Evolutionary conservation across 1,140 invertebrate species (phyloP), one percentile per base, ranked within the genome.

Genomic region (Oscheius sp.): DNA sequence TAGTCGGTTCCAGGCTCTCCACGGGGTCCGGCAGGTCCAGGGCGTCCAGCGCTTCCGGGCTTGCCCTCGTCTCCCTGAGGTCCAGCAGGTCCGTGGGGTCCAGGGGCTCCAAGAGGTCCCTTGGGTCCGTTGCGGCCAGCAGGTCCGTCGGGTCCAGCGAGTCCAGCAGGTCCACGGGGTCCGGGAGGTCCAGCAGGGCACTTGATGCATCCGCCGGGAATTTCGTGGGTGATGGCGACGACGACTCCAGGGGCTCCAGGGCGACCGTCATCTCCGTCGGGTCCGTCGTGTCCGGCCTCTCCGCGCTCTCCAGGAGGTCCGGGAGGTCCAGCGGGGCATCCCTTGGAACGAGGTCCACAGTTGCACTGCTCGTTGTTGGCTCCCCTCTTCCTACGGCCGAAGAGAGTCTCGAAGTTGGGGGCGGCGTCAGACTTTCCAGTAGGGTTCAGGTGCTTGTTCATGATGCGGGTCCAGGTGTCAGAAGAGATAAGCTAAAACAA

Each of bases 1-100:
- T 58, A 69, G 31, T 59, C 64, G 29, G 72, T 63, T 68, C 73
- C 75, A 34, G 55, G 71, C 29, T 55, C 36, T 35, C 75, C 75
- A 38, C 65, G 72, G 20, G 63, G 31, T 68, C 75, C 75, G 65
- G 58, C 23, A 7, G 49, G 31, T 59, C 75, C 75, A 58, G 59
- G 46, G 7, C 34, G 34, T 61, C 73, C 75, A 61, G 64, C 58
- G 34, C 42, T 38, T 61, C 73, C 73, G 28, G 42, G 58, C 26
- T 32, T 35, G 62, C 73, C 73, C 15, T 29, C 58, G 20, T 34
- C 26, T 68, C 73, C 73, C 31, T 18, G 65, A 13, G 23, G 35
- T 75, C 73, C 73, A 3, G 36, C 20, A 36, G 34, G 26, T 62
- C 75, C 75, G n/a, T n/a, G 18, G 26, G 52, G 65, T 52, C 75